Conservation (phyloP, 2,797 vertebrate species). For the Morelia viridis region DNA sequence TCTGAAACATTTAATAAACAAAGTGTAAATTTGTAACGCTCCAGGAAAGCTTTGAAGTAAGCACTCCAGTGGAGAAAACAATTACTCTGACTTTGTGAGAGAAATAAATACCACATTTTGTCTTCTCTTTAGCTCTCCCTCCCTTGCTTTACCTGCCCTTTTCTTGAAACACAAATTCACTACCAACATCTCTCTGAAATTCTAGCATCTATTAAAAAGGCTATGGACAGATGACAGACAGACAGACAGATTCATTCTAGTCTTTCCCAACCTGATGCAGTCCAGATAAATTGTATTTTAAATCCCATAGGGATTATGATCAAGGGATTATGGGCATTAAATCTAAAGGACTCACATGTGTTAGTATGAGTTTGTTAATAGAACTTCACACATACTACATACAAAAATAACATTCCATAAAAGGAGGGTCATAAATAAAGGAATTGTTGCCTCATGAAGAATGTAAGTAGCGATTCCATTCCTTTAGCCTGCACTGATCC, state of each 20-base stretch:
- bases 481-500: background rate
- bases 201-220: conserved; percentile 10
- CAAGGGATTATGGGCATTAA: background rate
- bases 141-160: conserved; percentile 14
- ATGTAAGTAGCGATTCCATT: background rate
- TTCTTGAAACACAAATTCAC: conserved; percentile 33
- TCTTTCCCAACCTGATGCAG: background rate
- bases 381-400: background rate
- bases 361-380: background rate
- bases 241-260: background rate
- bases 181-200: conserved; percentile 30
- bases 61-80: conserved; percentile 44
- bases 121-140: conserved; percentile 39
- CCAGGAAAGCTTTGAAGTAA: conserved; percentile 44
- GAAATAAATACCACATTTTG: conserved; percentile 40
- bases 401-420: background rate
- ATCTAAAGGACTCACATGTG: background rate
- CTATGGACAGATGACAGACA: conserved; percentile 8
- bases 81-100: conserved; percentile 48
- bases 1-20: conserved; percentile 57
- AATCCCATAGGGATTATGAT: background rate
- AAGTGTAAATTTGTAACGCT: conserved; percentile 54
- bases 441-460: background rate
- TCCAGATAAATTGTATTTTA: background rate
- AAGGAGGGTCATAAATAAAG: background rate